Conservation (phyloP, 2,888 invertebrate genomes). For the Hypselothyrea guttata region DNA sequence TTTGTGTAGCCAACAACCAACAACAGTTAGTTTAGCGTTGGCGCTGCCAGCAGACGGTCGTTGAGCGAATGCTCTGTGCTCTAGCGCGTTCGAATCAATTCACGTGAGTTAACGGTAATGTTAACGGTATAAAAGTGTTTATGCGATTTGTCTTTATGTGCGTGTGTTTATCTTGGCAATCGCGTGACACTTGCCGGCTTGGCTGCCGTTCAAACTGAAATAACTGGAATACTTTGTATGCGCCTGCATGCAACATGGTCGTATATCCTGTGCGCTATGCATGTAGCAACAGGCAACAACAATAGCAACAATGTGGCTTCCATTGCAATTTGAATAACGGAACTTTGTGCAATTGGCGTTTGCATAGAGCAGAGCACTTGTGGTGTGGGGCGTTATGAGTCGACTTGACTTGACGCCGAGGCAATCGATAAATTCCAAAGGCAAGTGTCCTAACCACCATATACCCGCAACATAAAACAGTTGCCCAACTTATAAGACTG, state of each 20-base stretch:
- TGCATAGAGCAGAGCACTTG: neutral
- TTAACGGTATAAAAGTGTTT: slow-evolving; percentile 22
- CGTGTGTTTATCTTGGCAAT: slow-evolving; percentile 51
- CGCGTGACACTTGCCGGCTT: slow-evolving; percentile 59
- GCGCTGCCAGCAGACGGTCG: slow-evolving; percentile 39
- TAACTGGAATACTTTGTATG: slow-evolving; percentile 20
- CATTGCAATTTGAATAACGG: slow-evolving; percentile 58
- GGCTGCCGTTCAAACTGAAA: slow-evolving; percentile 23
- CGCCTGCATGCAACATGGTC: slow-evolving; percentile 26
- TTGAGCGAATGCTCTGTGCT: neutral
- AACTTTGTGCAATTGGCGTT: slow-evolving; percentile 33
- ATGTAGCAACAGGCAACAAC: neutral
- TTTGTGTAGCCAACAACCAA: slow-evolving; percentile 38
- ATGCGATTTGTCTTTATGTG: slow-evolving; percentile 13
- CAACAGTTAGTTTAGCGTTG: slow-evolving; percentile 57
- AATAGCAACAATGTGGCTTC: slow-evolving; percentile 1
- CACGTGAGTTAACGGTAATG: slow-evolving; percentile 5
- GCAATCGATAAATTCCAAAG: slow-evolving; percentile 63
- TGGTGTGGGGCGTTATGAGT: slow-evolving; percentile 13
- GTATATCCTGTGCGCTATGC: neutral
- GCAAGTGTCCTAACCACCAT: slow-evolving; percentile 23
- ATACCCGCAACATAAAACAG: slow-evolving; percentile 14
- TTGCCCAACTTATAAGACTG: slow-evolving; percentile 26
- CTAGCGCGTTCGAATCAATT: neutral
- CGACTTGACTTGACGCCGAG: slow-evolving; percentile 12